Conservation (phyloP, 2,113 vertebrate genomes). For the Mus musculus region GRCm39 chr15:11780501-11781000, state of each 20-base stretch:
- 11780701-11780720: not conserved
- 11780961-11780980: not conserved
- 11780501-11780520: not conserved
- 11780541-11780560: not conserved
- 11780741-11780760: not conserved
- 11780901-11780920: conserved; percentile 7
- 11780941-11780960: not conserved
- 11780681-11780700: not conserved
- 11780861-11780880: conserved; percentile 3
- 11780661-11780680: not conserved
- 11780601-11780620: not conserved
- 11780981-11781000: conserved; percentile 27
- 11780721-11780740: not conserved
- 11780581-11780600: not conserved
- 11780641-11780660: not conserved
- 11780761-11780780: not conserved
- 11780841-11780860: conserved; percentile 41
- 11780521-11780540: not conserved
- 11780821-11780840: conserved; percentile 30
- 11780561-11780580: not conserved
- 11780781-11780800: not conserved
- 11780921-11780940: conserved; percentile 12
- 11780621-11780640: conserved; percentile 2
- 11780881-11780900: conserved; percentile 26
- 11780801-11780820: conserved; percentile 1